Base-by-base conservation (phyloP, 2,797 vertebrate genomes). In the Passerculus sandwichensis region DNA sequence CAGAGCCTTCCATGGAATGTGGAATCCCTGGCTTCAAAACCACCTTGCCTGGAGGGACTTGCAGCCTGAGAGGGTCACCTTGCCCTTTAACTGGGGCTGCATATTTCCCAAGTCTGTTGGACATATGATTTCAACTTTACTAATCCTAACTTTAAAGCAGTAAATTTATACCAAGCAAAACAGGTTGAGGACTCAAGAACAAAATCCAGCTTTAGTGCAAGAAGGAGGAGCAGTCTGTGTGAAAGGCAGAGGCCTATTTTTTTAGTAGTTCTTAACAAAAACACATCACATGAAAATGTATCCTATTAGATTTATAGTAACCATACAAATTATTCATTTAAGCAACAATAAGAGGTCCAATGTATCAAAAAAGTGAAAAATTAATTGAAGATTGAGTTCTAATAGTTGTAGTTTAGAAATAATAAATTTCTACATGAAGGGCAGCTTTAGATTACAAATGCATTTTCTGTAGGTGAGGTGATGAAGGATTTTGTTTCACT, bases 401-500 rank as follows among this genome's bases (percentile, higher is more conserved):
- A 78, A 65, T 59, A 89, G 66, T 45, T 71, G 23, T 60, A 85
- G 60, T 34, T 84, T 73, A 79, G 44, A 91, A 44, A 15, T 50
- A 88, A 42, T 77, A 42, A 5, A 85, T 83, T 91, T 84, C 47
- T 74, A 36, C 15, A 19, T 26, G 67, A 85, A 81, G 38, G 17
- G 18, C 45, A 60, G 56, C 48, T 92, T 91, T 74, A 84, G 59
- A 62, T 93, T 77, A 57, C 57, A 91, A 50, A 76, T 76, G 56
- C 3, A 15, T 44, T 62, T 76, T 72, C 66, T 78, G 48, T 62
- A 92, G 75, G 60, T 88, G 65, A 96, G 64, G 62, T 29, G 36
- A n/a, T 92, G 64, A 93, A 92, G 23, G 60, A 72, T 93, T 91
- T 90, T 62, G 66, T 89, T 95, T 72, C 34, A 30, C 42, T 89